These are phyloP conservation scores for Pterois miles DNA, from an alignment of 2,797 vertebrate genomes.

Conservation along the genomic window DNA sequence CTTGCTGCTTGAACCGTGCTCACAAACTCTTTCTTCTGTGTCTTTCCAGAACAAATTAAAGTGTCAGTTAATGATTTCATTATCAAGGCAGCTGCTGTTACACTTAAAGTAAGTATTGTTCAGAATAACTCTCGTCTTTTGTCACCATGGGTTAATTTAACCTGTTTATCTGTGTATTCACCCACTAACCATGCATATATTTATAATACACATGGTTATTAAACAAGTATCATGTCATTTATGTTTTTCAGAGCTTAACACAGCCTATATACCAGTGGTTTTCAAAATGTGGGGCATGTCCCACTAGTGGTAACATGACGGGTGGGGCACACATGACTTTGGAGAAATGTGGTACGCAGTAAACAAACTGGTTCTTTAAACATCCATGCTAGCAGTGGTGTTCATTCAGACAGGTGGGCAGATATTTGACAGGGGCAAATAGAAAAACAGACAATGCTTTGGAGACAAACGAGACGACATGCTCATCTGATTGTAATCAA, in stretches of 20 bases:
- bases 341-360: no score
- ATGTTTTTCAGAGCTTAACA: neutral
- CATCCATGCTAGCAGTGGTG: no score
- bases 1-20: conserved; percentile 6
- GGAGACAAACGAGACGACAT: no score
- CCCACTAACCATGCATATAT: neutral
- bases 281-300: no score
- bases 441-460: no score
- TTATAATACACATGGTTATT: neutral
- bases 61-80: conserved; percentile 98
- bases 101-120: conserved; percentile 90
- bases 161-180: neutral
- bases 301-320: no score
- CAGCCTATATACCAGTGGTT: neutral
- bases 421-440: no score
- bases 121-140: neutral
- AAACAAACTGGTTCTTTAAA: no score
- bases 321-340: no score
- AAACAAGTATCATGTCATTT: neutral
- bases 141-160: neutral
- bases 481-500: no score
- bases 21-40: conserved; percentile 49
- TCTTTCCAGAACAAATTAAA: conserved; percentile 91
- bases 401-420: no score
- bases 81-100: conserved; percentile 94